Base-by-base conservation (phyloP, 2,888 invertebrate species). In the Patella ulyssiponensis region DNA sequence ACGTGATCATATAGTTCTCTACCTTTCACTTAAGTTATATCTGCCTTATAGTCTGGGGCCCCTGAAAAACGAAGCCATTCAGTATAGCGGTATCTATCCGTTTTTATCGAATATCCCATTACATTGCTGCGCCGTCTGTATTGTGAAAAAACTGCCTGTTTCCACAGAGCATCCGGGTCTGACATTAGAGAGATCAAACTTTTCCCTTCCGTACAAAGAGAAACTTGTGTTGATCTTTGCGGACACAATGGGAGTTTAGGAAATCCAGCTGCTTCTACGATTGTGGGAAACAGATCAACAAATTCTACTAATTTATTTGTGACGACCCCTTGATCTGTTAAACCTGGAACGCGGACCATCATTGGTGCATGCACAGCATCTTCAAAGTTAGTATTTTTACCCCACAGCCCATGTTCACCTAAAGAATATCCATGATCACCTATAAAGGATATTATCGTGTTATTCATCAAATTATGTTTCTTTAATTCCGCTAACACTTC, bases 301-400 rank as follows among this genome's bases (percentile, higher is more conserved):
- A 33, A 33, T 33, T 33, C 33, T 33, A 33, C 33, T 33, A 33
- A 33, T 33, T 33, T 33, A 33, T 33, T 33, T 33, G 33, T 33
- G 5, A 33, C 33, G 33, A 7, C 33, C 33, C 33, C 33, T 5
- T 33, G 33, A 58, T 82, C 81, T 0, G 84, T 84, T 12, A 78
- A 2, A 7, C 83, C 85, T 0, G 81, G 83, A 56, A 84, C 79
- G 27, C 74, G 81, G 11, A 87, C 74, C 82, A 87, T 84, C 83
- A 86, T 83, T 4, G 87, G 87, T 9, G 84, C 85, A 64, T 84
- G 86, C 1, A 85, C 84, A 2, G 85, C 81, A 0, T 85, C 71
- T 75, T 87, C 86, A 73, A 87, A 86, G 73, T 87, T 85, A 0
- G 86, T 86, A 58, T 84, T 81, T 73, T 87, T 87, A 51, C 78